Conservation (phyloP, 2,113 vertebrate species). For the human region DNA sequence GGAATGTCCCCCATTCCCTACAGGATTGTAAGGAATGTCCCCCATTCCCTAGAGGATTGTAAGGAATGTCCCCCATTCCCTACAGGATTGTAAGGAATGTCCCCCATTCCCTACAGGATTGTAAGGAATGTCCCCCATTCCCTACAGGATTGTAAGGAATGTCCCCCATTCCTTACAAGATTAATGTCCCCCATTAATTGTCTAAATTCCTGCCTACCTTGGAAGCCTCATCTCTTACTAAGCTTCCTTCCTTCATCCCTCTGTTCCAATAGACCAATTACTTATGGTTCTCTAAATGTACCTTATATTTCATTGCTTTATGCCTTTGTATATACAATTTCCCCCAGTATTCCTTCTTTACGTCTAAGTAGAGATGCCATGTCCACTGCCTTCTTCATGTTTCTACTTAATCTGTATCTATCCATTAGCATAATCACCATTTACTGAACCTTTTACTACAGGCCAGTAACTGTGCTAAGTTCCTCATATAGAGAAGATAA, state of each 20-base stretch:
- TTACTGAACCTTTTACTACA: neutral
- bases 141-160: neutral
- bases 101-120: too few relatives aligned
- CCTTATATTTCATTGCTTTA: slow-evolving; percentile 10
- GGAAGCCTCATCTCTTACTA: neutral
- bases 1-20: neutral
- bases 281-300: neutral
- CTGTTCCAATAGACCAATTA: neutral
- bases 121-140: too few relatives aligned
- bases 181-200: neutral
- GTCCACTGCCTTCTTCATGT: neutral
- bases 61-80: too few relatives aligned
- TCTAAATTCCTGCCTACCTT: slow-evolving; percentile 7
- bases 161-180: neutral
- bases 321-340: neutral
- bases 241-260: neutral
- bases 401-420: neutral
- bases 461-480: neutral
- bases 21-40: too few relatives aligned
- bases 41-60: too few relatives aligned
- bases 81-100: too few relatives aligned
- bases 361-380: neutral
- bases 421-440: neutral
- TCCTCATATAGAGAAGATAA: neutral
- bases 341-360: neutral